phyloP scores from a whole-genome alignment of 2,797 vertebrate genomes.

The Paramormyrops hopkinsi region DNA sequence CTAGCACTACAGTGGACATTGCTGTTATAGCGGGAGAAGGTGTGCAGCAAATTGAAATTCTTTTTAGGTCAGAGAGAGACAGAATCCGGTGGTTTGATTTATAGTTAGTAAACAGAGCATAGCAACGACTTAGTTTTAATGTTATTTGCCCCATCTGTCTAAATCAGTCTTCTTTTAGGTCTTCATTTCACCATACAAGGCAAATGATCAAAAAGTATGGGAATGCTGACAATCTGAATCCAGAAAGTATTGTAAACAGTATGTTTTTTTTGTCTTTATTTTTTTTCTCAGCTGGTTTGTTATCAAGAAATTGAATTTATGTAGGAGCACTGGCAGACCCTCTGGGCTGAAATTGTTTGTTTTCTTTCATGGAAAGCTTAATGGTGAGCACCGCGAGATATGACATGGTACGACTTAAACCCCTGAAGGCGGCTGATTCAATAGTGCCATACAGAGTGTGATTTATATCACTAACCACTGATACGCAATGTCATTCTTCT shows the following conservation, averaged over 20 bases:
- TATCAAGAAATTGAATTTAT: conserved; percentile 21
- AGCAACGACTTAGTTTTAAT: conserved; percentile 7
- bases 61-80: conserved; percentile 8
- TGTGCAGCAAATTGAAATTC: neutral
- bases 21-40: neutral
- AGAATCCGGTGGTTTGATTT: conserved; percentile 6
- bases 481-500: conserved; percentile 49
- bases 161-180: conserved; percentile 56
- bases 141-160: conserved; percentile 33
- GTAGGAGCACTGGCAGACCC: neutral
- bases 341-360: conserved; percentile 21
- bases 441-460: conserved; percentile 54
- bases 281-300: conserved; percentile 28
- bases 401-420: conserved; percentile 23
- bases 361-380: conserved; percentile 19
- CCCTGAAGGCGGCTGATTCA: conserved; percentile 39
- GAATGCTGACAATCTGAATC: conserved; percentile 43
- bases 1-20: neutral
- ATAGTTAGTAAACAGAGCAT: conserved; percentile 12
- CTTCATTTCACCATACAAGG: conserved; percentile 39
- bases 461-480: conserved; percentile 61
- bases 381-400: neutral
- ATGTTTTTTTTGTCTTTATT: conserved; percentile 61
- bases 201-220: conserved; percentile 55
- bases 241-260: conserved; percentile 55